These are phyloP conservation scores for Manduca sexta DNA, from an alignment of 1,140 invertebrate species.

Conservation along the genomic window DNA sequence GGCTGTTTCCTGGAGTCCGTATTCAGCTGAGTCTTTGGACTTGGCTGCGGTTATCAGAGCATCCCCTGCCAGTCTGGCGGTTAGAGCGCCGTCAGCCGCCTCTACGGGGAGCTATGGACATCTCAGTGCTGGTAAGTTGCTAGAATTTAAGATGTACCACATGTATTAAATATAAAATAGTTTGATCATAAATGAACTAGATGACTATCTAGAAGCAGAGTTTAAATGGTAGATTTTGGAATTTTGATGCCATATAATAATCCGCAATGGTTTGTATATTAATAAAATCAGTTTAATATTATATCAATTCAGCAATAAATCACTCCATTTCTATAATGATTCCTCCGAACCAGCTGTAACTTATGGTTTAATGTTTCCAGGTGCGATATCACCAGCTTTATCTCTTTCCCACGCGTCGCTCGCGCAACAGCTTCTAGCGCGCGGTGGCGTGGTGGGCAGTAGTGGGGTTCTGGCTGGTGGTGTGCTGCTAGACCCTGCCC, in stretches of 20 bases:
- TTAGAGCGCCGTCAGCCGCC: conserved; percentile 90
- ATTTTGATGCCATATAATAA: too few relatives aligned
- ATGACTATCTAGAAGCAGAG: too few relatives aligned
- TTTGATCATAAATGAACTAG: too few relatives aligned
- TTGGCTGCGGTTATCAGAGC: conserved; percentile 96
- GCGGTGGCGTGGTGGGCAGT: conserved; percentile 51
- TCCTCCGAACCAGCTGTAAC: neutral
- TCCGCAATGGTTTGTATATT: too few relatives aligned
- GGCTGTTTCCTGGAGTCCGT: conserved; percentile 94
- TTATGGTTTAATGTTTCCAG: conserved; percentile 30
- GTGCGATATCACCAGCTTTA: conserved; percentile 69
- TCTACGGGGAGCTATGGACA: conserved; percentile 95
- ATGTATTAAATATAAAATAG: too few relatives aligned
- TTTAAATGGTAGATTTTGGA: too few relatives aligned
- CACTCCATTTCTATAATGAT: too few relatives aligned
- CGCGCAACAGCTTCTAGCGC: conserved; percentile 64
- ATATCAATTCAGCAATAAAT: too few relatives aligned
- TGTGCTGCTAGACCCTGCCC: conserved; percentile 56
- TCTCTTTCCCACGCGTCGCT: conserved; percentile 71
- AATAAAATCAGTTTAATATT: too few relatives aligned
- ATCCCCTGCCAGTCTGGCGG: conserved; percentile 94
- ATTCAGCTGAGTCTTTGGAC: conserved; percentile 94
- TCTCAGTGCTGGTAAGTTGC: conserved; percentile 88
- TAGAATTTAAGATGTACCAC: too few relatives aligned
- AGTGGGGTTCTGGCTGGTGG: conserved; percentile 51